Evolutionary conservation across 2,888 invertebrate genomes (phyloP), one percentile per base, ranked within the genome.

Genomic region (Amphipoea oculea): DNA sequence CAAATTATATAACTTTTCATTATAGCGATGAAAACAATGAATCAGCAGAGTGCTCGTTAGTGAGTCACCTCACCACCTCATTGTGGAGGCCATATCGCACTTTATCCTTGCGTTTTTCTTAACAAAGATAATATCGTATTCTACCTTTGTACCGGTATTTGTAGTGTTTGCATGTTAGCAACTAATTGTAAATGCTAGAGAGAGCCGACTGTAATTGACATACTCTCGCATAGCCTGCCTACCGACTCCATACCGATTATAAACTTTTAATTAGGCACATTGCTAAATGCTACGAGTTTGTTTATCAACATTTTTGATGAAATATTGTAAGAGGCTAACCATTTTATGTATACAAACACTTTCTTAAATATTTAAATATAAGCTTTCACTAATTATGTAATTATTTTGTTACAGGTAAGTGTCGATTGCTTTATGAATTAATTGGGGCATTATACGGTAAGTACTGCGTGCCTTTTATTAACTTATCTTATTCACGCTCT

Each of bases 401-500:
- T 80, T 85, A 85, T 85, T 91, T 93, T 94, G 92, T 95, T 95
- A 84, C 94, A 95, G 95, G 95, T 95, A 95, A 95, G 95, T 95
- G 86, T 90, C 87, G 72, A 82, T 86, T 77, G 67, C 63, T 75
- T 85, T 88, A 85, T n/a, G 65, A 72, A 73, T 78, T 72, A 85
- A 83, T 66, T 73, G 69, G n/a, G 68, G 79, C n/a, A 68, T 76
- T 78, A 77, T 67, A 70, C 63, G 84, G 90, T 88, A 86, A 89
- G 88, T 85, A 82, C 71, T 76, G 73, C 36, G 60, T 66, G 66
- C 76, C 51, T 76, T 68, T 60, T 62, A 66, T 36, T 62, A 73
- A 45, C 68, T 83, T 78, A 80, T 81, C 73, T 86, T 71, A 83
- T 89, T 89, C 76, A 91, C 91, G 89, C 91, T 92, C 85, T 91